Evolutionary conservation across 1,140 invertebrate species (phyloP), one percentile per base, ranked within the genome.

Genomic region (Drosophila arizonae): DNA sequence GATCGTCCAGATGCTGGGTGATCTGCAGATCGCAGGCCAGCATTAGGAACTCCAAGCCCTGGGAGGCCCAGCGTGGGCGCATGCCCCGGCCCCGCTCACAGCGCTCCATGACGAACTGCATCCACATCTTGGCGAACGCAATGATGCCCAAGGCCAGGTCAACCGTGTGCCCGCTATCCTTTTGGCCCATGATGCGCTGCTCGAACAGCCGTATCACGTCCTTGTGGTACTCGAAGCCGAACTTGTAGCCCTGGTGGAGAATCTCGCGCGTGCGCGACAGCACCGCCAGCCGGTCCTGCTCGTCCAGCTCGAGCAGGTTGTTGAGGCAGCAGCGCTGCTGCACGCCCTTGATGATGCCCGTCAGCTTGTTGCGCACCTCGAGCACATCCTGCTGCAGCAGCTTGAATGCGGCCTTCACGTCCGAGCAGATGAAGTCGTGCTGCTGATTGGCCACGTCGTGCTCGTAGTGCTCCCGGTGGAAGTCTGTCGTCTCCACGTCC

Each of bases 141-240:
- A 97, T 94, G 51, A 97, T 93, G 48, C 93, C 92, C 6, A 91
- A 60, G 0, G 92, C 85, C 6, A 92, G 74, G 26, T 91, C 88
- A 0, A 82, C 78, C 10, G 91, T 90, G 33, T 87, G 75, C 5
- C 86, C 77, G 8, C 76, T 82, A 45, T 86, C 84, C 63, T 86
- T 90, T 4, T 90, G 81, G 9, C 78, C 77, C 85, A 91, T 91
- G 2, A 91, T 87, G 13, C 84, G 79, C 58, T 90, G 90, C 60
- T 92, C 91, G 26, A 92, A 92, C 41, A 97, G 91, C 17, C 95
- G 93, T 50, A 94, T 95, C 55, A 97, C 93, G 91, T 97, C 96
- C 92, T 95, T 96, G 80, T 97, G 95, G 87, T 97, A 97, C 94
- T 97, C 97, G 92, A 98, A 98, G 2, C 96, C 96, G 92, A 97